A percentile compares a stretch with the other conserved stretches of the same genome.
Evolutionary conservation across 2,797 vertebrate species (phyloP).

Genomic region (Chrysocyon brachyurus): DNA sequence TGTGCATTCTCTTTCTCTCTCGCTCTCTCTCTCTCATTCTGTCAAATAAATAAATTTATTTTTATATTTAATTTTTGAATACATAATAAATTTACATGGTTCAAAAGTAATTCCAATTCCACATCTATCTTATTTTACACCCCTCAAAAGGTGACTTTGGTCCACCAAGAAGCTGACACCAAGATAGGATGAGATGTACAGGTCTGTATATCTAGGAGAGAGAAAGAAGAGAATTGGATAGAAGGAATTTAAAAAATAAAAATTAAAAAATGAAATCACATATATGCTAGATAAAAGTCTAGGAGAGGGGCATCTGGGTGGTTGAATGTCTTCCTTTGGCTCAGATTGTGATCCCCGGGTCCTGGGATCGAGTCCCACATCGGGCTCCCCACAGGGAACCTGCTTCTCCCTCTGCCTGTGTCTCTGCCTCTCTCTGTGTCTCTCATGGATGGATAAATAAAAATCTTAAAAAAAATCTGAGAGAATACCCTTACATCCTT

Average conservation of each 20-base stretch:
- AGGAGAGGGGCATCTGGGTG: not conserved
- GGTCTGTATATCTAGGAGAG: not conserved
- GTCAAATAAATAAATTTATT: not conserved
- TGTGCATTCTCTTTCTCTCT: not conserved
- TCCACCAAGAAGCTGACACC: not conserved
- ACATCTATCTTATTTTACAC: not conserved
- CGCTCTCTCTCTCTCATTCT: not conserved
- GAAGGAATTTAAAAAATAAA: not conserved
- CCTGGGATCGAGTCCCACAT: no score
- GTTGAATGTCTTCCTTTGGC: no score
- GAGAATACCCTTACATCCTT: not conserved
- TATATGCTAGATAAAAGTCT: slow-evolving; percentile 31
- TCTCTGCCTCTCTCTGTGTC: no score
- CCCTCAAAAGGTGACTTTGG: not conserved
- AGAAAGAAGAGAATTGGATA: not conserved
- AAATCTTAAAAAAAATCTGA: slow-evolving; percentile 3
- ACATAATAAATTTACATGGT: not conserved
- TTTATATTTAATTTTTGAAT: slow-evolving; percentile 28
- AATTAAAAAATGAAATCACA: not conserved
- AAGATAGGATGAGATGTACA: not conserved
- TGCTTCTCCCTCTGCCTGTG: no score
- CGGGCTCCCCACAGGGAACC: no score
- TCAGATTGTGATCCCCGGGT: no score
- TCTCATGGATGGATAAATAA: not conserved
- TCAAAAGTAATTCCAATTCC: not conserved